Evolutionary conservation across 2,113 vertebrate genomes (phyloP).

Genomic region (Oncorhynchus clarkii): DNA sequence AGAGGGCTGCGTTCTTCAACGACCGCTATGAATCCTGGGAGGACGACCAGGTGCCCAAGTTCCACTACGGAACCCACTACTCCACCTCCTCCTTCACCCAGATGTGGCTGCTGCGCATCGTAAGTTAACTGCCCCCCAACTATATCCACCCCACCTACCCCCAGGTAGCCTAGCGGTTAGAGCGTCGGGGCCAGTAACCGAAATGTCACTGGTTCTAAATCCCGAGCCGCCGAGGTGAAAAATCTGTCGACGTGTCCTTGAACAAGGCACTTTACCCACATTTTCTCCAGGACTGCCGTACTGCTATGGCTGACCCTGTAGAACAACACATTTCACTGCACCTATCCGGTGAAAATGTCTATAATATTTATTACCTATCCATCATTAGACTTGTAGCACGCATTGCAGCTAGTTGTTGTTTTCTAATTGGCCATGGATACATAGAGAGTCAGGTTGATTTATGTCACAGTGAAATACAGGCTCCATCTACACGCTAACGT

Average conservation of each 20-base stretch:
- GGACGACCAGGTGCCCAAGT: conserved; percentile 95
- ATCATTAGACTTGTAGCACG: conserved; percentile 23
- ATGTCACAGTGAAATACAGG: conserved; percentile 27
- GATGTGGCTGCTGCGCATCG: conserved; percentile 92
- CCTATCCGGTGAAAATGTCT: too few species aligned
- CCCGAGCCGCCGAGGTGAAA: too few species aligned
- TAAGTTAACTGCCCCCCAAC: conserved; percentile 70
- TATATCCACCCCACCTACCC: not conserved
- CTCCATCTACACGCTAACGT: conserved; percentile 44
- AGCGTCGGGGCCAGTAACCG: too few species aligned
- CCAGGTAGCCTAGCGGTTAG: too few species aligned
- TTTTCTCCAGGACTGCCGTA: too few species aligned
- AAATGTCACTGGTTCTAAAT: too few species aligned
- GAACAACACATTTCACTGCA: too few species aligned
- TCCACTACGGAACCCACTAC: conserved; percentile 98
- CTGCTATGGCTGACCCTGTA: too few species aligned
- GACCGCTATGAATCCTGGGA: conserved; percentile 95
- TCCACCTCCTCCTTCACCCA: conserved; percentile 95
- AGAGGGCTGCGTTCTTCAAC: conserved; percentile 92
- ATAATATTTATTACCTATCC: not conserved
- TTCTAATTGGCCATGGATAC: conserved; percentile 37
- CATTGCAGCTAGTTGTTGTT: conserved; percentile 42
- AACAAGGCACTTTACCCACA: too few species aligned
- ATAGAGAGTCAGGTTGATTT: conserved; percentile 34
- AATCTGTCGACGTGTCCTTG: too few species aligned